These are phyloP conservation scores for Tupaia chinensis DNA, from an alignment of 2,113 vertebrate species.

Conservation along the genomic window DNA sequence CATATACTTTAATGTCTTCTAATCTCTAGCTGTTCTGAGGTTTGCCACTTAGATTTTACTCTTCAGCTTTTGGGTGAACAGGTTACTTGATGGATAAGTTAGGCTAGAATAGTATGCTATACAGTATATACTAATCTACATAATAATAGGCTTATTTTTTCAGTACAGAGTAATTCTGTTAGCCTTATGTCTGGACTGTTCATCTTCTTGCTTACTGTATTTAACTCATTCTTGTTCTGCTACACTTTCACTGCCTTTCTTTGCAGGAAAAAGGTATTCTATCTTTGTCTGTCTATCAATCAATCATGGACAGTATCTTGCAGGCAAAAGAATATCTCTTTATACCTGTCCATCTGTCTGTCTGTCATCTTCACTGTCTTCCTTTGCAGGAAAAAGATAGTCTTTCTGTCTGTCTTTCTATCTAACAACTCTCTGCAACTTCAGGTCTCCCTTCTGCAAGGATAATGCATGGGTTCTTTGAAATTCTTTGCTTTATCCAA, in stretches of 20 bases:
- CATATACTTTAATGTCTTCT: background rate
- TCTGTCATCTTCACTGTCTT: background rate
- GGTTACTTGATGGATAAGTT: background rate
- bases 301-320: too few species aligned
- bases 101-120: background rate
- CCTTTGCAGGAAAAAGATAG: background rate
- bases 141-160: background rate
- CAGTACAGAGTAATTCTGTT: background rate
- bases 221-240: background rate
- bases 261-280: background rate
- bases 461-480: background rate
- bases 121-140: background rate
- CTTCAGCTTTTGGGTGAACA: background rate
- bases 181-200: background rate
- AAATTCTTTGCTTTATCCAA: slow-evolving; percentile 9
- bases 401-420: background rate
- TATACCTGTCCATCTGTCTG: too few species aligned
- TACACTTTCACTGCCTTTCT: background rate
- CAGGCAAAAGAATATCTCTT: too few species aligned
- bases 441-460: background rate
- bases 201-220: background rate
- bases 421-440: background rate
- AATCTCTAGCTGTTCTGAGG: background rate
- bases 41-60: slow-evolving; percentile 25
- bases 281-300: background rate